These are phyloP conservation scores for Microcebus murinus DNA, from an alignment of 2,113 vertebrate species.

Conservation along the genomic window DNA sequence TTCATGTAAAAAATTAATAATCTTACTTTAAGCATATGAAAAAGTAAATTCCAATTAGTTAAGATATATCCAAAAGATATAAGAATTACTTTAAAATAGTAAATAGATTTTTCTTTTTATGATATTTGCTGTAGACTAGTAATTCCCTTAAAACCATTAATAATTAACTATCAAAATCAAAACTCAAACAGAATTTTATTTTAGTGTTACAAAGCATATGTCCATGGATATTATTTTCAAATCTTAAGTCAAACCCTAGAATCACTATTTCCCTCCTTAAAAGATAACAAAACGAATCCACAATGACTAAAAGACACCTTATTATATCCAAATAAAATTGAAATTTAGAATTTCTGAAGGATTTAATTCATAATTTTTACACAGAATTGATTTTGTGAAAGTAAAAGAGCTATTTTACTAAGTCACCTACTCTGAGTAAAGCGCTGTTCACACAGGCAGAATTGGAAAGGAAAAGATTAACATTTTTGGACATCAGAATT, in stretches of 20 bases:
- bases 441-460: background rate
- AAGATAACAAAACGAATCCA: background rate
- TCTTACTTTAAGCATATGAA: background rate
- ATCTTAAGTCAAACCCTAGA: background rate
- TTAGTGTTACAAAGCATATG: background rate
- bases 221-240: background rate
- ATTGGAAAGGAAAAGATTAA: constrained; percentile 37
- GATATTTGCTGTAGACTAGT: background rate
- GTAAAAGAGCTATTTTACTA: constrained; percentile 7
- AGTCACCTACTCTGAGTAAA: background rate
- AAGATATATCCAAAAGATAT: background rate
- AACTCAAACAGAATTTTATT: background rate
- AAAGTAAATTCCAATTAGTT: background rate
- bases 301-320: background rate
- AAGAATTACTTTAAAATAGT: constrained; percentile 17
- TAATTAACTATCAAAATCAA: constrained; percentile 38
- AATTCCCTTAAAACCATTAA: constrained; percentile 33
- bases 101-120: background rate
- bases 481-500: background rate
- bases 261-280: background rate
- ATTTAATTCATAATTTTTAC: constrained; percentile 33
- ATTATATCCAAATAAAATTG: constrained; percentile 3
- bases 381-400: constrained; percentile 32
- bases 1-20: constrained; percentile 16
- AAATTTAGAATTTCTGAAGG: background rate